Conservation (phyloP, 2,113 vertebrate species). For the Aptenodytes patagonicus region DNA sequence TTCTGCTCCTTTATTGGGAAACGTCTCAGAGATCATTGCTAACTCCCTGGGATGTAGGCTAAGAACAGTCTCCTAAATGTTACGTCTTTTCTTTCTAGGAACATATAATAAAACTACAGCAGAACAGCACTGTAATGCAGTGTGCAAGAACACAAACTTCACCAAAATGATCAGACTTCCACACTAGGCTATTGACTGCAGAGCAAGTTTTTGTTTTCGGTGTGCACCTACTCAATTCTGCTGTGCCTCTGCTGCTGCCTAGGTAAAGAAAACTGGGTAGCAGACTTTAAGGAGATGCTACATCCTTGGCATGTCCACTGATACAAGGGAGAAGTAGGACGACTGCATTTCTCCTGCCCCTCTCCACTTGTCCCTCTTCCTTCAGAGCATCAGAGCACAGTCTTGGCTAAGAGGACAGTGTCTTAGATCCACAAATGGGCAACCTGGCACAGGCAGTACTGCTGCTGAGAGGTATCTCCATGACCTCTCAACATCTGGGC, state of each 20-base stretch:
- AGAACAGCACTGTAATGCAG: neutral
- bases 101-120: neutral
- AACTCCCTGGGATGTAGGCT: neutral
- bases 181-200: fast-evolving
- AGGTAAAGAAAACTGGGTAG: neutral
- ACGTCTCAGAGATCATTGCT: neutral
- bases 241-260: neutral
- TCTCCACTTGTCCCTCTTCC: neutral
- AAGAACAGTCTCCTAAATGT: neutral
- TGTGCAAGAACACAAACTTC: neutral
- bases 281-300: neutral
- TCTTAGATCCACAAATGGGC: neutral
- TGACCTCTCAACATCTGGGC: neutral
- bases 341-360: neutral
- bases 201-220: neutral
- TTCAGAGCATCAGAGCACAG: neutral
- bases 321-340: neutral
- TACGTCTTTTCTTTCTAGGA: neutral
- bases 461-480: neutral
- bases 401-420: neutral
- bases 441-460: neutral
- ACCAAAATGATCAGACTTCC: neutral
- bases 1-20: neutral
- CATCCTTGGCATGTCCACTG: neutral
- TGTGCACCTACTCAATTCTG: neutral